These are phyloP conservation scores for Serrognathus titanus DNA, from an alignment of 2,888 invertebrate species.

Conservation along the genomic window DNA sequence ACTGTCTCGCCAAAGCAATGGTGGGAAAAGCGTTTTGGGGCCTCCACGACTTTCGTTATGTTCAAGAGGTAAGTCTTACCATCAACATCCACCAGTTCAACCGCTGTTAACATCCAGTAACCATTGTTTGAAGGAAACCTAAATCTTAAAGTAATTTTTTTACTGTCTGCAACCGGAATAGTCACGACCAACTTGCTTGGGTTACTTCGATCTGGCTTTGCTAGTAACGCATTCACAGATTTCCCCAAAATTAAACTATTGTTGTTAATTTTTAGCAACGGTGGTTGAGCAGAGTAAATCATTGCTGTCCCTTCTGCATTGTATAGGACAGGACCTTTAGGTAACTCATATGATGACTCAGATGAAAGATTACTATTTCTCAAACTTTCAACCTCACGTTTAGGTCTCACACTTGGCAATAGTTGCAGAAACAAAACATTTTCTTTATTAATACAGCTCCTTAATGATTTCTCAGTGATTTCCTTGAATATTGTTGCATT, in stretches of 20 bases:
- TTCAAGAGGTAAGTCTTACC: constrained; percentile 15
- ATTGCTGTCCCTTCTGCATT: constrained; percentile 26
- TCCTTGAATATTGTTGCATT: neutral
- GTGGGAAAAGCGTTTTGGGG: constrained; percentile 50
- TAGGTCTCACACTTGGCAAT: constrained; percentile 11
- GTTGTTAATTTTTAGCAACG: constrained; percentile 31
- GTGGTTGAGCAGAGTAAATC: constrained; percentile 41
- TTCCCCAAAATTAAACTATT: constrained; percentile 17
- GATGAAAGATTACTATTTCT: neutral
- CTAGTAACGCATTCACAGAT: constrained; percentile 22
- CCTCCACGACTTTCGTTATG: constrained; percentile 22
- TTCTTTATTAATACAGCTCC: neutral
- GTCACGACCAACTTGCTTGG: constrained; percentile 38
- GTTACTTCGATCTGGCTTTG: constrained; percentile 24
- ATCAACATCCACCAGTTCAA: constrained; percentile 32
- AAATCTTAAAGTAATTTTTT: constrained; percentile 41
- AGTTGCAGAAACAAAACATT: constrained; percentile 4
- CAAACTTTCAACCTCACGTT: constrained; percentile 15
- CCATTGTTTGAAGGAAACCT: constrained; percentile 37
- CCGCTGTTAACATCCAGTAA: constrained; percentile 43
- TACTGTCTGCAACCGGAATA: constrained; percentile 35
- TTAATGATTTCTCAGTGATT: neutral
- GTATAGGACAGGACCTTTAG: constrained; percentile 37
- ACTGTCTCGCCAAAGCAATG: constrained; percentile 43
- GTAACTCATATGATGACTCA: constrained; percentile 13